Base-by-base conservation (phyloP, 37 sponge, comb jelly and placozoan genomes). In the Axinella damicornis region DNA sequence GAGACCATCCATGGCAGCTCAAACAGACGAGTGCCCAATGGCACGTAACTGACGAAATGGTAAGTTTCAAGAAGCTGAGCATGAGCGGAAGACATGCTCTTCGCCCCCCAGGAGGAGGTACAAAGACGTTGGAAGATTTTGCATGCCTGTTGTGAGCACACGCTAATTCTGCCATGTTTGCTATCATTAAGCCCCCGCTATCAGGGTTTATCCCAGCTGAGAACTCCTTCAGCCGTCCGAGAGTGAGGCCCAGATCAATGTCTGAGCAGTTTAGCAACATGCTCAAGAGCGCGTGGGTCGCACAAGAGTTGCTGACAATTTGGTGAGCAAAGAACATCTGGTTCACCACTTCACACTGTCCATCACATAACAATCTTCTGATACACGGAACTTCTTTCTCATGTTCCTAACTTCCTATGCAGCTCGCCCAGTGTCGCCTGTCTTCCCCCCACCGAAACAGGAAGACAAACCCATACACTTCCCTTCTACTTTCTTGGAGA, bases 1-100 rank as follows among this genome's bases (percentile, higher is more conserved):
- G 13, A 98, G 61, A 5, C 99, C 99, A 87, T 98, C 99, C n/a
- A n/a, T n/a, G n/a, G n/a, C 24, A 98, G 78, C 74, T 98, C 99
- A 71, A 89, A 92, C 27, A 98, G 67, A 33, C 93, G 90, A 15
- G 83, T 92, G 54, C 85, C 86, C 34, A 98, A 89, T 0, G 99
- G 99, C 2, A 98, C 96, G 83, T 84, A 98, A 56, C 97, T 96
- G 5, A 91, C 91, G 70, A 83, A 98, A 65, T 98, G 99, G 84
- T 94, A 98, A 11, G 93, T 96, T 19, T 92, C 96, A 0, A 76
- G 80, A 22, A 72, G 32, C 28, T 67, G 67, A 60, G 90, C 64
- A 53, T 75, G 77, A 0, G 84, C 75, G 0, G 85, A 66, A 17
- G 90, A 80, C 5, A 83, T 21, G 73, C 62, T 65, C 62, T 73